A percentile compares a stretch with the other conserved stretches of the same genome.
These are phyloP conservation scores for Oryzias sinensis DNA, from an alignment of 2,797 vertebrate species.

Conservation along the genomic window DNA sequence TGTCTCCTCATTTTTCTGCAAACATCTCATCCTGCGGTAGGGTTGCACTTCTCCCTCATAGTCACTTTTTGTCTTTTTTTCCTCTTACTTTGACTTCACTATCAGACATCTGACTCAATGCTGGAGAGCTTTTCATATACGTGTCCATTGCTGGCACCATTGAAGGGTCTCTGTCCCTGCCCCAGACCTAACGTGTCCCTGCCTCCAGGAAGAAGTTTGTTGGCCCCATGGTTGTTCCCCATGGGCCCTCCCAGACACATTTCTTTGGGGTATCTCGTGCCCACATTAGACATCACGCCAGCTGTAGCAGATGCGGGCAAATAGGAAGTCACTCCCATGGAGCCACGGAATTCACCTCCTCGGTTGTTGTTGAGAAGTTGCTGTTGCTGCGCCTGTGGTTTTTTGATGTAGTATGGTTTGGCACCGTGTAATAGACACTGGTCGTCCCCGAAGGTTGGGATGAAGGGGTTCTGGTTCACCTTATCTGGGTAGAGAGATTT, in stretches of 20 bases:
- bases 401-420: constrained; percentile 99
- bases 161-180: constrained; percentile 82
- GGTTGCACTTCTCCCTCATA: constrained; percentile 14
- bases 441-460: constrained; percentile 99
- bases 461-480: constrained; percentile 99
- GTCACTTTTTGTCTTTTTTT: constrained; percentile 38
- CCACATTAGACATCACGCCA: constrained; percentile 90
- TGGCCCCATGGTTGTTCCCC: constrained; percentile 89
- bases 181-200: constrained; percentile 80
- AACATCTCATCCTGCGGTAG: constrained; percentile 32
- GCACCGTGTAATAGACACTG: constrained; percentile 99
- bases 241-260: constrained; percentile 79
- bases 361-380: constrained; percentile 84
- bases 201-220: constrained; percentile 72
- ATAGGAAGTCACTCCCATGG: constrained; percentile 84
- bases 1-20: constrained; percentile 49
- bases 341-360: constrained; percentile 90
- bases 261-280: constrained; percentile 84
- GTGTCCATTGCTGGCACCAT: constrained; percentile 96
- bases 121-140: constrained; percentile 99
- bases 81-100: constrained; percentile 28
- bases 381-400: constrained; percentile 83
- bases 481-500: constrained; percentile 99
- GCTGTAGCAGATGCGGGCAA: constrained; percentile 93
- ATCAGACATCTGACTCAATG: constrained; percentile 98